These are phyloP conservation scores for Brachypalpus laphriformis DNA, from an alignment of 2,888 invertebrate species.

Conservation along the genomic window DNA sequence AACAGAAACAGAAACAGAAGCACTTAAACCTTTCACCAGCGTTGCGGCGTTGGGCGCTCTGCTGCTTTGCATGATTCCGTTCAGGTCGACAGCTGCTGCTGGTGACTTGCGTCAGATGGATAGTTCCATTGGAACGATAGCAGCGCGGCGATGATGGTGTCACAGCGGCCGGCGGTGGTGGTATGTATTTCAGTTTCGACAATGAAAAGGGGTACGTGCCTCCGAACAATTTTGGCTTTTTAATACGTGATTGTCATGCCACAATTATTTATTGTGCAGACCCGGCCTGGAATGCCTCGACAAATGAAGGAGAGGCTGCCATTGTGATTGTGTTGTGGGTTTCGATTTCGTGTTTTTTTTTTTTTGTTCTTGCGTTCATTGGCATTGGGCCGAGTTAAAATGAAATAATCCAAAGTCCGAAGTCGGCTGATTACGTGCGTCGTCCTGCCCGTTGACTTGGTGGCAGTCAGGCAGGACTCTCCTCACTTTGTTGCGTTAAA, in stretches of 20 bases:
- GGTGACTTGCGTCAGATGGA: conserved; percentile 46
- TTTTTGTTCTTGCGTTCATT: background rate
- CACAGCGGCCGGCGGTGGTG: conserved; percentile 15
- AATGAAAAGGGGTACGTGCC: conserved; percentile 70
- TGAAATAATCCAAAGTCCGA: conserved; percentile 54
- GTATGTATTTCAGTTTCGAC: conserved; percentile 58
- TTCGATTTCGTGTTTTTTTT: conserved; percentile 38
- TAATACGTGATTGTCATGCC: conserved; percentile 74
- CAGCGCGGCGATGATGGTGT: conserved; percentile 29
- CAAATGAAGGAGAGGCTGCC: conserved; percentile 42
- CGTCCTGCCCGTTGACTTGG: conserved; percentile 9
- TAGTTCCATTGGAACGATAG: conserved; percentile 34
- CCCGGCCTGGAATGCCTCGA: conserved; percentile 37
- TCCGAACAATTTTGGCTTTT: conserved; percentile 70
- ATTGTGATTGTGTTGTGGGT: conserved; percentile 46
- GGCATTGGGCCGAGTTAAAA: conserved; percentile 24
- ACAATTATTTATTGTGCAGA: conserved; percentile 71
- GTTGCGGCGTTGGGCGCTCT: conserved; percentile 29
- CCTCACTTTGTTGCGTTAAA: conserved; percentile 57
- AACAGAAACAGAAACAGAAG: conserved; percentile 1
- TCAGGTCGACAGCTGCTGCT: conserved; percentile 35
- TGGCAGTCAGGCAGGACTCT: conserved; percentile 5
- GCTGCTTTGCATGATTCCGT: conserved; percentile 47
- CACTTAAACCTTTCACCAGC: conserved; percentile 48
- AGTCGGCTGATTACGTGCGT: conserved; percentile 64